phyloP scores from a whole-genome alignment of 1,140 invertebrate genomes.

The Anastatus disparis region DNA sequence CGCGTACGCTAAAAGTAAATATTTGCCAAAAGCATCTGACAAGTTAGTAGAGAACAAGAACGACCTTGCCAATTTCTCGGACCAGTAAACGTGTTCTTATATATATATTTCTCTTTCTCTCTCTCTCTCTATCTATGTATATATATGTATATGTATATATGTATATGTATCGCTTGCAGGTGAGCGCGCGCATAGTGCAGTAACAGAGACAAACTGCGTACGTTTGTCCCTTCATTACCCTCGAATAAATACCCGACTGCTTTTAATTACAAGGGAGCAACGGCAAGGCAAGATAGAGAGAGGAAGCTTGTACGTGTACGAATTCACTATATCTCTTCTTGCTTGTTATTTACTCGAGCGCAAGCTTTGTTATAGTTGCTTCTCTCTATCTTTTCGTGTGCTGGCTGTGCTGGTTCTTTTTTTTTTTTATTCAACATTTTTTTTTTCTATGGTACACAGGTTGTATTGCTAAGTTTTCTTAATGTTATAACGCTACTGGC shows the following conservation, averaged over 20 bases:
- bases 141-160: background rate
- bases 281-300: too few relatives aligned
- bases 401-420: slow-evolving; percentile 62
- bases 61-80: slow-evolving; percentile 14
- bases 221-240: slow-evolving; percentile 64
- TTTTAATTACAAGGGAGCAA: slow-evolving; percentile 62
- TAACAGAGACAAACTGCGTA: slow-evolving; percentile 65
- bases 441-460: background rate
- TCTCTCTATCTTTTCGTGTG: background rate
- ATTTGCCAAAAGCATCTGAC: background rate
- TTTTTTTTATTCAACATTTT: slow-evolving; percentile 47
- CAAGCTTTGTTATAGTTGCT: slow-evolving; percentile 35
- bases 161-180: slow-evolving; percentile 13
- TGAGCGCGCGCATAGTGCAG: slow-evolving; percentile 50
- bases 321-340: slow-evolving; percentile 61
- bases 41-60: background rate
- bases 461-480: background rate
- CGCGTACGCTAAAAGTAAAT: background rate
- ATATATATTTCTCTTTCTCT: background rate
- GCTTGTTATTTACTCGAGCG: slow-evolving; percentile 63
- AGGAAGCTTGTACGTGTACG: too few relatives aligned
- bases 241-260: slow-evolving; percentile 62
- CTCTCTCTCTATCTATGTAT: too few relatives aligned
- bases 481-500: too few relatives aligned
- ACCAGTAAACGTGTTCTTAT: background rate